These are phyloP conservation scores for Peucedramus taeniatus DNA, from an alignment of 2,113 vertebrate species.

Conservation along the genomic window DNA sequence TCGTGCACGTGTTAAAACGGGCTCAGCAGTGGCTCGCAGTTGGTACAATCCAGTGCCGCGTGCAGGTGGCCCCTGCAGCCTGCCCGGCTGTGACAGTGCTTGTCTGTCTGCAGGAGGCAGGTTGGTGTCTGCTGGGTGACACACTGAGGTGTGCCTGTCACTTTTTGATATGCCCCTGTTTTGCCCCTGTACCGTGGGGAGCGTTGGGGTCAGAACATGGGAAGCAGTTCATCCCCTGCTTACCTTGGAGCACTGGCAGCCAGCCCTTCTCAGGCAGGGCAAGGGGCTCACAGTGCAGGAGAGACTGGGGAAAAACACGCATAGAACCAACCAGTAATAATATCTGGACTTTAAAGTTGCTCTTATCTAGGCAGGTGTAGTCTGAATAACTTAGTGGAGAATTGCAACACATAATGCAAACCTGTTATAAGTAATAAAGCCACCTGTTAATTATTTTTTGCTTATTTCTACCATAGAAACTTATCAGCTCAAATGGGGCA, in stretches of 20 bases:
- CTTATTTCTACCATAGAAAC: background rate
- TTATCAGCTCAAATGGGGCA: background rate
- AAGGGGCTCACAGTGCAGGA: rapidly evolving
- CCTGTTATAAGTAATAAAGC: background rate
- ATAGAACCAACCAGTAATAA: background rate
- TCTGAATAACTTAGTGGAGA: background rate
- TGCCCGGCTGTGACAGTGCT: background rate
- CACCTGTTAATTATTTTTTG: background rate
- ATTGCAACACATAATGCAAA: background rate
- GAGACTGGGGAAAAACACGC: background rate
- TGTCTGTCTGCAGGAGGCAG: background rate
- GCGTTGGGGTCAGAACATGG: rapidly evolving
- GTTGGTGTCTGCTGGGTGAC: background rate
- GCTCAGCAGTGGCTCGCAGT: rapidly evolving
- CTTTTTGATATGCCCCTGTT: rapidly evolving
- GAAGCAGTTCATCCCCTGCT: rapidly evolving
- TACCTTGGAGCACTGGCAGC: rapidly evolving
- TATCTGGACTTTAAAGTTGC: background rate
- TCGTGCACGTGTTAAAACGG: rapidly evolving
- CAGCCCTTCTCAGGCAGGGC: rapidly evolving
- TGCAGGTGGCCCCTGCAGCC: rapidly evolving
- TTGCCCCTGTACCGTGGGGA: rapidly evolving
- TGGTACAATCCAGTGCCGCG: rapidly evolving
- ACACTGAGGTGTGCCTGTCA: background rate
- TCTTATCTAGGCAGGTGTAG: background rate